Evolutionary conservation across 2,888 invertebrate genomes (phyloP).

Genomic region (Drosophila prostipennis): DNA sequence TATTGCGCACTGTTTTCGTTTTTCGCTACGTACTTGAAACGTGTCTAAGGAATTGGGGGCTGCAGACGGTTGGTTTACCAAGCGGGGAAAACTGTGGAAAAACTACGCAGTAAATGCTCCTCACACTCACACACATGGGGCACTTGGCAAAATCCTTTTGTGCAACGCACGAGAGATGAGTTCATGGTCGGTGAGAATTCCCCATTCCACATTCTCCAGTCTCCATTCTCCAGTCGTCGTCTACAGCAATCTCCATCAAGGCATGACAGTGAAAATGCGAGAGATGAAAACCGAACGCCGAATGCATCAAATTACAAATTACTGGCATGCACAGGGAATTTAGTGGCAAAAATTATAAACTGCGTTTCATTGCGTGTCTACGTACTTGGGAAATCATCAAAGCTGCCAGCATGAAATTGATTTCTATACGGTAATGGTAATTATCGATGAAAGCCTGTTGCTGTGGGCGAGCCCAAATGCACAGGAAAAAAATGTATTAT

Average conservation of each 20-base stretch:
- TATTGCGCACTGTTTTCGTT: slow-evolving; percentile 66
- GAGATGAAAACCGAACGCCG: slow-evolving; percentile 49
- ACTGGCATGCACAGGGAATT: slow-evolving; percentile 42
- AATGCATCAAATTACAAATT: slow-evolving; percentile 63
- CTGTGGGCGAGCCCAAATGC: slow-evolving; percentile 15
- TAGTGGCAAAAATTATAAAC: slow-evolving; percentile 38
- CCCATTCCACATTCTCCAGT: slow-evolving; percentile 19
- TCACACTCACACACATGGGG: slow-evolving; percentile 9
- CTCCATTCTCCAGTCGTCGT: slow-evolving; percentile 12
- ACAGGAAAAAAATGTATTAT: neutral
- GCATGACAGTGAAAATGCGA: slow-evolving; percentile 60
- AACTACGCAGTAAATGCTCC: slow-evolving; percentile 71
- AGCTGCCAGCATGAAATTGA: slow-evolving; percentile 30
- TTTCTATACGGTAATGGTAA: slow-evolving; percentile 23
- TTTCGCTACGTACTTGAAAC: slow-evolving; percentile 61
- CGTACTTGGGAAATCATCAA: slow-evolving; percentile 16
- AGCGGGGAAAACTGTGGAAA: slow-evolving; percentile 34
- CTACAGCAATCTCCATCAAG: slow-evolving; percentile 19
- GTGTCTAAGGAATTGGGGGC: slow-evolving; percentile 56
- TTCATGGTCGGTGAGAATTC: slow-evolving; percentile 61
- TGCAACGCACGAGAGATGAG: slow-evolving; percentile 50
- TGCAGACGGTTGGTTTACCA: slow-evolving; percentile 24
- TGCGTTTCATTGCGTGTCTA: slow-evolving; percentile 39
- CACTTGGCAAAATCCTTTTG: slow-evolving; percentile 57
- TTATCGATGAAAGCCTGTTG: slow-evolving; percentile 21